These are phyloP conservation scores for Tenebrosternarchus preto DNA, from an alignment of 2,113 vertebrate genomes.

Conservation along the genomic window DNA sequence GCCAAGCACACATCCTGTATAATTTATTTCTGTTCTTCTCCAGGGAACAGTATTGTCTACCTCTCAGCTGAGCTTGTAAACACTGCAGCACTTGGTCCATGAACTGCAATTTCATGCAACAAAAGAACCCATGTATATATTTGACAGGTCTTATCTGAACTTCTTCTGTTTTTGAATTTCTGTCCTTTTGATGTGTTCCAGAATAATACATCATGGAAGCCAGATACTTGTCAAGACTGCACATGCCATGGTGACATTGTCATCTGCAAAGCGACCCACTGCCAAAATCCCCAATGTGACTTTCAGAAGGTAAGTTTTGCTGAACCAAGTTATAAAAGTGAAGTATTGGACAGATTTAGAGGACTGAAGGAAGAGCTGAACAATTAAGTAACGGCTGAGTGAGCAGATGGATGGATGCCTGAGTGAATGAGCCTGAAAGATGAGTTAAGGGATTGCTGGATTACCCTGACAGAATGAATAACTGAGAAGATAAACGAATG, in stretches of 20 bases:
- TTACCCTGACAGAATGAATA: constrained; percentile 2
- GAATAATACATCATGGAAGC: constrained; percentile 87
- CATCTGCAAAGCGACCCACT: constrained; percentile 76
- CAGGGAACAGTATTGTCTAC: not conserved
- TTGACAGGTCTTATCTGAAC: not conserved
- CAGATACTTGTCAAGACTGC: constrained; percentile 85
- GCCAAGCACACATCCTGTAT: too few species aligned
- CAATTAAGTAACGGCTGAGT: not conserved
- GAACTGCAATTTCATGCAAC: not conserved
- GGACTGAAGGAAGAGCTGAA: constrained; percentile 4
- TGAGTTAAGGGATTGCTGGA: constrained; percentile 15
- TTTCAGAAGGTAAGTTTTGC: constrained; percentile 79
- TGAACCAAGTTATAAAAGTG: not conserved
- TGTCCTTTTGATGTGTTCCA: constrained; percentile 61
- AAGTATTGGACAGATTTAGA: not conserved
- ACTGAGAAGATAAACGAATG: not conserved
- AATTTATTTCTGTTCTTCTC: not conserved
- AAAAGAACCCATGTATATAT: not conserved
- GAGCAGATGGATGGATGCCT: constrained; percentile 10
- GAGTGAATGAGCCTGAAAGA: not conserved
- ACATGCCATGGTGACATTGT: constrained; percentile 77
- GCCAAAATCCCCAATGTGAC: constrained; percentile 83
- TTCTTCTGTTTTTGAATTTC: constrained; percentile 9
- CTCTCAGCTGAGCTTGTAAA: not conserved
- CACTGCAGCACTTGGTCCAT: not conserved